Evolutionary conservation across 2,113 vertebrate species (phyloP).

Genomic region (Saguinus midas): DNA sequence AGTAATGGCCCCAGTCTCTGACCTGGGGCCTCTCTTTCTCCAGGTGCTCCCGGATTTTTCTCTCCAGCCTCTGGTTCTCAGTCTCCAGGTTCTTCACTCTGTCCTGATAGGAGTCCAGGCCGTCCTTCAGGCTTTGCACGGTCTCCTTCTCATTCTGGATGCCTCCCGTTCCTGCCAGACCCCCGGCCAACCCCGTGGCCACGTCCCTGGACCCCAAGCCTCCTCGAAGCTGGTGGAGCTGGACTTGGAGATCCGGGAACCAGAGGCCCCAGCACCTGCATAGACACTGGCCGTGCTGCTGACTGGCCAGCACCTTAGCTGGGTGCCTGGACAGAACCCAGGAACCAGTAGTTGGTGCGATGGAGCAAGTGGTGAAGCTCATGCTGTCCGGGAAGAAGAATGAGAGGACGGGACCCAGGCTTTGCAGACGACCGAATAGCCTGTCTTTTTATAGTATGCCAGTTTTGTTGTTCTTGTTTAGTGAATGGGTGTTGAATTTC

Average conservation of each 20-base stretch:
- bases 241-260: background rate
- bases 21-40: background rate
- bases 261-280: no score
- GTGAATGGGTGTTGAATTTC: background rate
- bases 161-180: background rate
- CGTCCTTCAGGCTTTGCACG: constrained; percentile 91
- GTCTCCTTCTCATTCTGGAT: background rate
- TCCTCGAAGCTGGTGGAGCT: background rate
- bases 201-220: background rate
- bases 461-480: background rate
- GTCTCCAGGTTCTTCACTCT: constrained; percentile 74
- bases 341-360: background rate
- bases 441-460: background rate
- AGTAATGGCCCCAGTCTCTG: background rate
- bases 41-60: background rate
- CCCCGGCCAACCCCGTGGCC: background rate
- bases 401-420: no score
- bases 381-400: background rate
- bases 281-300: no score
- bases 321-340: background rate
- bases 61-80: background rate
- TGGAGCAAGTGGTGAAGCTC: no score
- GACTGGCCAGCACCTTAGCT: background rate
- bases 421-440: no score
- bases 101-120: constrained; percentile 90